Evolutionary conservation across 2,113 vertebrate species (phyloP).

Genomic region (human (Homo sapiens)): GRCh38 chr16:22287001-22287500

Average conservation of each 20-base stretch:
- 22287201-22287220: no score
- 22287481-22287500: not conserved
- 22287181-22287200: no score
- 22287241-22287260: no score
- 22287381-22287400: not conserved
- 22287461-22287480: not conserved
- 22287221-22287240: no score
- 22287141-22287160: no score
- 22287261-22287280: rapidly evolving
- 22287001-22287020: not conserved
- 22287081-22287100: not conserved
- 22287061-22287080: not conserved
- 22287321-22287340: not conserved
- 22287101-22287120: no score
- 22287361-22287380: not conserved
- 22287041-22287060: not conserved
- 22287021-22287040: not conserved
- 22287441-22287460: not conserved
- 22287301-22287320: not conserved
- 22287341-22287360: not conserved
- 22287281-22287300: not conserved
- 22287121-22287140: no score
- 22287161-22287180: no score
- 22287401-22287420: not conserved
- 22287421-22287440: not conserved